Conservation (phyloP, 2,888 invertebrate genomes). For the Trichogramma evanescens region DNA sequence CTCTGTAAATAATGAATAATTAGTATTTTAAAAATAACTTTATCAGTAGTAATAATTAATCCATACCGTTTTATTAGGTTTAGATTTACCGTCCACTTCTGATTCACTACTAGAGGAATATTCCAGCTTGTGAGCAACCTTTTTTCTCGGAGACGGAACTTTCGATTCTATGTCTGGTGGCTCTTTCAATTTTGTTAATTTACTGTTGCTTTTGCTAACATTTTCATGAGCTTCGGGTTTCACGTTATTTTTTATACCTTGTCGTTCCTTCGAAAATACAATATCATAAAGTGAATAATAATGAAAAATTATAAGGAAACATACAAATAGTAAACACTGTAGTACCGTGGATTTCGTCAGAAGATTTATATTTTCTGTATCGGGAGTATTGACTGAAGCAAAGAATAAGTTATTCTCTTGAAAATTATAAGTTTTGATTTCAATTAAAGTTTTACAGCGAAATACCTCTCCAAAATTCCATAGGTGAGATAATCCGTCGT, state of each 20-base stretch:
- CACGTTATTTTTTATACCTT: background rate
- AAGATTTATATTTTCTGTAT: too few relatives aligned
- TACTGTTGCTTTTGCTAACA: constrained; percentile 10
- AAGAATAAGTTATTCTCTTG: background rate
- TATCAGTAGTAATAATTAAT: too few relatives aligned
- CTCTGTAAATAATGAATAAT: background rate
- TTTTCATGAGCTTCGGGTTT: constrained; percentile 17
- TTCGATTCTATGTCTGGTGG: too few relatives aligned
- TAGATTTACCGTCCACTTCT: constrained; percentile 1
- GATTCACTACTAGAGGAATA: constrained; percentile 17
- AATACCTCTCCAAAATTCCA: constrained; percentile 35
- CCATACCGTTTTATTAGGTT: constrained; percentile 3
- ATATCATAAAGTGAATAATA: too few relatives aligned
- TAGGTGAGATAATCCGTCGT: constrained; percentile 31
- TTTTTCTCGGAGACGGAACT: background rate
- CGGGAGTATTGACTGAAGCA: too few relatives aligned
- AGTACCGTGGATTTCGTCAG: too few relatives aligned
- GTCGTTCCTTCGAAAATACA: constrained; percentile 6
- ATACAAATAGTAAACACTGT: too few relatives aligned
- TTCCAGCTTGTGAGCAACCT: constrained; percentile 1
- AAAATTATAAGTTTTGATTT: background rate
- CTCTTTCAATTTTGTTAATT: background rate
- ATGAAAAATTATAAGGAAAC: too few relatives aligned
- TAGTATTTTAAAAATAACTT: background rate
- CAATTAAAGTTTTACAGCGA: background rate